phyloP scores from a whole-genome alignment of 2,888 invertebrate species.

The Antheraea yamamai region DNA sequence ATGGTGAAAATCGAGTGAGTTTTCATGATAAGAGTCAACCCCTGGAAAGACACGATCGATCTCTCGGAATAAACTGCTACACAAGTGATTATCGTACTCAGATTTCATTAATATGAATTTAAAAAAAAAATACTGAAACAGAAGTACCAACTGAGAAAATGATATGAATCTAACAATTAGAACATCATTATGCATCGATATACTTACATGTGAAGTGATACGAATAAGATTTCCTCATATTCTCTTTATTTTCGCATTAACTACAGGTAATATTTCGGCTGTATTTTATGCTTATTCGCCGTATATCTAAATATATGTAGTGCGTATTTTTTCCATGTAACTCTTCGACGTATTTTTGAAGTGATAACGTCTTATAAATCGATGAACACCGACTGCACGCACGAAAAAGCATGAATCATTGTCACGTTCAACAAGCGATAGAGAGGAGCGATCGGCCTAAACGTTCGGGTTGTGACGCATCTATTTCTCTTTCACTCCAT shows the following conservation, averaged over 20 bases:
- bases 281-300: neutral
- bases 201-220: neutral
- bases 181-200: neutral
- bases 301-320: too few species aligned
- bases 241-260: neutral
- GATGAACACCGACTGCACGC: too few species aligned
- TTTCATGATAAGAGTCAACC: slow-evolving; percentile 13
- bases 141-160: neutral
- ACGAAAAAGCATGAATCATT: too few species aligned
- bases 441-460: too few species aligned
- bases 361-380: too few species aligned
- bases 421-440: too few species aligned
- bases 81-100: neutral
- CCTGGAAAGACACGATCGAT: slow-evolving; percentile 12
- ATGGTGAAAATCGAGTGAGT: slow-evolving; percentile 13
- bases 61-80: slow-evolving; percentile 6
- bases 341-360: too few species aligned
- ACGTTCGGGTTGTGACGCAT: too few species aligned
- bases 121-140: neutral
- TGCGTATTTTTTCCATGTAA: too few species aligned
- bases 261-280: neutral
- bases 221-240: neutral
- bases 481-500: too few species aligned
- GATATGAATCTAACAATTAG: neutral
- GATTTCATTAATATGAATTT: neutral